These are phyloP conservation scores for Muricea muricata DNA, from an alignment of 92 coral and sea anemone genomes.

Conservation along the genomic window DNA sequence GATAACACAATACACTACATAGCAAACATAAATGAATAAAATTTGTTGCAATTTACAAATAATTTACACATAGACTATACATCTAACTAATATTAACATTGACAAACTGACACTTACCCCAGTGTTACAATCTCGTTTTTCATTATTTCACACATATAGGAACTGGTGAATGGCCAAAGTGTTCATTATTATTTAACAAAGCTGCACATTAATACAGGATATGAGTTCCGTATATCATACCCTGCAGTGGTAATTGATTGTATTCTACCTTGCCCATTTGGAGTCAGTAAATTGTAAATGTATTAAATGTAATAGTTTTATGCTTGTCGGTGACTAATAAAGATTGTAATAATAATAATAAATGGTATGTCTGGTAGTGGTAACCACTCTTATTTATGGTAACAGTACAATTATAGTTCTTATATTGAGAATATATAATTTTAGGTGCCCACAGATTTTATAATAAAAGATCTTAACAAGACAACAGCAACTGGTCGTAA, in stretches of 20 bases:
- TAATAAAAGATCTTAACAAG: slow-evolving; percentile 62
- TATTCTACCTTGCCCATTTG: not conserved
- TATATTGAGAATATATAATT: not conserved
- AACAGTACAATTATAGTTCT: not conserved
- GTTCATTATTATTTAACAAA: slow-evolving; percentile 66
- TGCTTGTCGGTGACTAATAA: no score
- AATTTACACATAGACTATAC: no score
- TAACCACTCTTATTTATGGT: not conserved
- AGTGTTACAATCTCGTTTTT: no score
- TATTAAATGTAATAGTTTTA: no score
- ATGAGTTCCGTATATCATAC: slow-evolving; percentile 90
- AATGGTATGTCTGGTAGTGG: no score
- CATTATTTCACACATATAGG: slow-evolving; percentile 43
- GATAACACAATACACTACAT: no score
- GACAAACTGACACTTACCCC: not conserved
- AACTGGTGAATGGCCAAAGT: slow-evolving; percentile 68
- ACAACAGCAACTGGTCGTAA: slow-evolving; percentile 64
- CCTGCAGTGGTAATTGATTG: slow-evolving; percentile 77
- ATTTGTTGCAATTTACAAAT: no score
- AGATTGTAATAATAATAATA: no score
- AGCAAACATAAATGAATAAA: no score
- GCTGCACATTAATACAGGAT: slow-evolving; percentile 60
- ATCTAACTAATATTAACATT: no score
- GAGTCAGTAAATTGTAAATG: no score
- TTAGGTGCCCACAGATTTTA: slow-evolving; percentile 87